Conservation (phyloP, 2,797 vertebrate genomes). For the Choloepus didactylus region DNA sequence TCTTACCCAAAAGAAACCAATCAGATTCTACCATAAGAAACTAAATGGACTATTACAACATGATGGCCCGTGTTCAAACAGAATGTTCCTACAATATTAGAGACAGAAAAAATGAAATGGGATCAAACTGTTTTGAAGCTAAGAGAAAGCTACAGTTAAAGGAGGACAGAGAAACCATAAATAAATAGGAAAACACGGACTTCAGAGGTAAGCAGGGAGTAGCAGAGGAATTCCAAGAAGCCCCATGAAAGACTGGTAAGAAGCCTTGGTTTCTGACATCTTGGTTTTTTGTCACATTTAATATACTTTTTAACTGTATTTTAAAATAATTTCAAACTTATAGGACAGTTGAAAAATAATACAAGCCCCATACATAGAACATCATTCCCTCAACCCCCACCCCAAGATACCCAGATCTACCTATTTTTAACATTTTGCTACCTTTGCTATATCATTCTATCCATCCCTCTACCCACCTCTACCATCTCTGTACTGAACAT, state of each 20-base stretch:
- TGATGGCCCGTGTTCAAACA: not conserved
- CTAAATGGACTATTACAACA: not conserved
- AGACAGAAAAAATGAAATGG: not conserved
- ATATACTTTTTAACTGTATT: no score
- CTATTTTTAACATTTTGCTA: no score
- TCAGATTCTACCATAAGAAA: not conserved
- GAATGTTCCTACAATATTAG: not conserved
- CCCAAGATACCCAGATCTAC: no score
- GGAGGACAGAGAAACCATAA: not conserved
- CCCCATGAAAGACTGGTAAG: not conserved
- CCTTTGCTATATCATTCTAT: no score
- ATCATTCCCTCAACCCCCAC: no score
- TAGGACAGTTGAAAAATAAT: no score
- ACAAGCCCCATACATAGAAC: no score
- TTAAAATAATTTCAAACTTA: no score
- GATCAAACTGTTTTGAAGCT: not conserved
- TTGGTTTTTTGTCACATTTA: not conserved
- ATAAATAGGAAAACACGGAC: not conserved
- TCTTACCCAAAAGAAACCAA: not conserved
- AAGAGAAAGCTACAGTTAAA: not conserved
- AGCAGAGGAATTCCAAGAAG: not conserved
- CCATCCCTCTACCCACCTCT: no score
- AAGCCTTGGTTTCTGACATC: not conserved
- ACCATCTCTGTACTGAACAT: no score
- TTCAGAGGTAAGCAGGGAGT: not conserved